A percentile compares a stretch with the other conserved stretches of the same genome.
Evolutionary conservation across 1,140 invertebrate species (phyloP).

Genomic region (Leguminivora glycinivorella): DNA sequence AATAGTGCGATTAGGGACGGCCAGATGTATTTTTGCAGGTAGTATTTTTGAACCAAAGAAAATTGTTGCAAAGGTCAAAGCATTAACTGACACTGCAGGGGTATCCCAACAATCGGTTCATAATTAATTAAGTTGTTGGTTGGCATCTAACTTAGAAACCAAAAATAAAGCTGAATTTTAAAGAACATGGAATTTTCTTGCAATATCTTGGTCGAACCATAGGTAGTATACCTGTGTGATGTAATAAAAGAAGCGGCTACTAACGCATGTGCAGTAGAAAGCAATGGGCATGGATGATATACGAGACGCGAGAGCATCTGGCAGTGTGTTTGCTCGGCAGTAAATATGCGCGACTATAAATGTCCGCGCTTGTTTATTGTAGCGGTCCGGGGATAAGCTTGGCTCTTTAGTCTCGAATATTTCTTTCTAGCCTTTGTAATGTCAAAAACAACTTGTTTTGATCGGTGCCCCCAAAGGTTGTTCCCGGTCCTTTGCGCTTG

Average conservation of each 20-base stretch:
- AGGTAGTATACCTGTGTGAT: background rate
- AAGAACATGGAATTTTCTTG: background rate
- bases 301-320: conserved; percentile 18
- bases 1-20: too few relatives aligned
- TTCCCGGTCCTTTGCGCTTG: too few relatives aligned
- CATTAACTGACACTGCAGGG: too few relatives aligned
- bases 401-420: background rate
- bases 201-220: background rate
- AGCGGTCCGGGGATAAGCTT: background rate
- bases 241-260: background rate
- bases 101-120: too few relatives aligned
- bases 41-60: too few relatives aligned
- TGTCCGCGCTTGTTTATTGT: conserved; percentile 22
- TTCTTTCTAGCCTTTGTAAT: background rate
- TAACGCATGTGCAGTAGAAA: conserved; percentile 20
- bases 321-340: conserved; percentile 20
- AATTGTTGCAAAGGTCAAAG: too few relatives aligned
- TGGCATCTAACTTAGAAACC: too few relatives aligned
- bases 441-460: background rate
- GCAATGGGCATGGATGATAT: conserved; percentile 21
- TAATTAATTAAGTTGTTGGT: too few relatives aligned
- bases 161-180: background rate
- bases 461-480: background rate
- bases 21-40: too few relatives aligned
- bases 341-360: conserved; percentile 21